Conservation (phyloP, 30 jellyfish, hydroid and myxozoan genomes). For the Morbakka virulenta region DNA sequence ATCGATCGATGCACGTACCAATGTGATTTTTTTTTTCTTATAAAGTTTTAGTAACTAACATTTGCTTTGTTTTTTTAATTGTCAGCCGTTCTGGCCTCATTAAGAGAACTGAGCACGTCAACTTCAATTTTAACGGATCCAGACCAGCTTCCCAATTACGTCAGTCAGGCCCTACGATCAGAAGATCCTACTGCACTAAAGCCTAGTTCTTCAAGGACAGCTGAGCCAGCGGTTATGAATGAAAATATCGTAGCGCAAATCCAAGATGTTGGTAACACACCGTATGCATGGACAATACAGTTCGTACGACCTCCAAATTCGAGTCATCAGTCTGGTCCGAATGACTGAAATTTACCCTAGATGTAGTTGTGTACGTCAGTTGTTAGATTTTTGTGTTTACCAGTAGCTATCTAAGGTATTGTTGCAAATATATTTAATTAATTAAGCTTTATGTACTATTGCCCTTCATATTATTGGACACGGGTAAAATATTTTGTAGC, state of each 20-base stretch:
- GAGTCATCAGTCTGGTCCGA: too few species aligned
- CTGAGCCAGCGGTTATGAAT: neutral
- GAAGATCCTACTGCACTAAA: slow-evolving; percentile 42
- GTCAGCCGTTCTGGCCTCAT: slow-evolving; percentile 33
- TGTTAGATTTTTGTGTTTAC: too few species aligned
- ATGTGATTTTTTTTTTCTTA: too few species aligned
- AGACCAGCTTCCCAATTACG: slow-evolving; percentile 14
- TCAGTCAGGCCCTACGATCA: neutral
- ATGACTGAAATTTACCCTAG: too few species aligned
- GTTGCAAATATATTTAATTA: too few species aligned
- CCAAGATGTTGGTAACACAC: neutral
- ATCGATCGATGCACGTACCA: too few species aligned
- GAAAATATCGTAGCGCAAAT: neutral
- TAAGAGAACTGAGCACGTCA: slow-evolving; percentile 47
- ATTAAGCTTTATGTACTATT: too few species aligned
- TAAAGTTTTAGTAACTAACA: too few species aligned
- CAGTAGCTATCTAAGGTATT: too few species aligned
- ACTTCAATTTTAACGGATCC: slow-evolving; percentile 57
- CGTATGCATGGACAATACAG: neutral
- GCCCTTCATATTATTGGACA: too few species aligned
- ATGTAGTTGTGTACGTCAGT: too few species aligned
- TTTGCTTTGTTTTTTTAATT: neutral
- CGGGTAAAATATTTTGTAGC: too few species aligned
- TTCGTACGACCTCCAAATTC: neutral
- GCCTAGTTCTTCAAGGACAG: neutral